Evolutionary conservation across 2,888 invertebrate genomes (phyloP), one percentile per base, ranked within the genome.

Genomic region (Emesis castigata): DNA sequence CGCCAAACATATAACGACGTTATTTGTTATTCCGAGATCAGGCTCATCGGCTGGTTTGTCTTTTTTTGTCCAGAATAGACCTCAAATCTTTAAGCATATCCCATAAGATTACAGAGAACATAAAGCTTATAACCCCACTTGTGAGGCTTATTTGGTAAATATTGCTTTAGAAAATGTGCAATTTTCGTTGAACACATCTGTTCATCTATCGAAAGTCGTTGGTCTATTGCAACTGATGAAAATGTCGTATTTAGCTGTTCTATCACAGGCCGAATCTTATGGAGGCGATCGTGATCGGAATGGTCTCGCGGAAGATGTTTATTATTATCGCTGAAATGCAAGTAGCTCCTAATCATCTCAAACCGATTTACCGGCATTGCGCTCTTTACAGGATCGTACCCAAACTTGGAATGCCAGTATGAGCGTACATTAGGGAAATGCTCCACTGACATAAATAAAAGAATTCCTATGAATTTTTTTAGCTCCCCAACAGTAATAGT

Each of bases 131-230:
- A 82, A 11, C 86, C 86, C 84, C 84, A 29, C n/a, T 79, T 79
- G 71, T 75, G 73, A 71, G 77, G 79, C 65, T 82, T 68, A 69
- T 80, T 78, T 85, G 84, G 86, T 77, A 87, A 77, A 75, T 85
- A 86, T 73, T 87, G 85, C 66, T 88, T 84, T 66, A 87, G 71
- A n/a, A 86, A 88, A 75, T 87, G 87, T 73, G 83, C 79, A 14
- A 87, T 80, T 86, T 91, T 91, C 34, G 90, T 91, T 7, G 90
- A 83, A 86, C 90, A 88, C 87, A 87, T 87, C 69, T 87, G 86
- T 69, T 89, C 86, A 79, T 88, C 86, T 77, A 87, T 81, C 14
- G 89, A 89, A 53, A 91, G 84, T 73, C 83, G 73, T 82, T 87
- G 85, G 68, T 90, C 88, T 44, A 88, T 79, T 64, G 90, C 82